A percentile compares a stretch with the other conserved stretches of the same genome.
phyloP scores from a whole-genome alignment of 2,113 vertebrate species.

The Vanacampus margaritifer region DNA sequence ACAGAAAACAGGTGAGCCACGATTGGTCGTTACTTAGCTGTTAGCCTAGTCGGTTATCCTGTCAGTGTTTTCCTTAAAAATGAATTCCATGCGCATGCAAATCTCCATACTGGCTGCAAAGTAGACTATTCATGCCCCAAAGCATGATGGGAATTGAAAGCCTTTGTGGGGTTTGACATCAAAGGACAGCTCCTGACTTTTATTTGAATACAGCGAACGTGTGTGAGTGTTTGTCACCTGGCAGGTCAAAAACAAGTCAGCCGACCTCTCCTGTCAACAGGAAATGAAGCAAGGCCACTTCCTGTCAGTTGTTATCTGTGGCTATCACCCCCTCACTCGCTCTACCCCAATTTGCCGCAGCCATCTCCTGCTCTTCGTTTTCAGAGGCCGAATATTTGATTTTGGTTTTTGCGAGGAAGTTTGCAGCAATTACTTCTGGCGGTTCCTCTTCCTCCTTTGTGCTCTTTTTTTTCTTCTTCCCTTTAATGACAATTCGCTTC shows the following conservation, averaged over 20 bases:
- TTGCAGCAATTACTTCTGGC: background rate
- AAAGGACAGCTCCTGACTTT: slow-evolving; percentile 17
- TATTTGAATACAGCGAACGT: background rate
- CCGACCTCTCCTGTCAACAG: slow-evolving; percentile 40
- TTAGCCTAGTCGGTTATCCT: no score
- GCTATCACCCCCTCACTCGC: background rate
- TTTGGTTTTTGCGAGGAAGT: background rate
- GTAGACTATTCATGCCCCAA: slow-evolving; percentile 20
- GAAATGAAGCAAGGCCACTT: slow-evolving; percentile 58
- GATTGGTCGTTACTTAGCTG: no score
- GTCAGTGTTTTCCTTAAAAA: no score
- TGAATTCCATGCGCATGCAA: background rate
- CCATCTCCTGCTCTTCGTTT: background rate
- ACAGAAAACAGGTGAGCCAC: no score
- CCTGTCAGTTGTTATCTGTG: slow-evolving; percentile 42
- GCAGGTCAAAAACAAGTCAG: background rate
- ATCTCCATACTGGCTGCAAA: slow-evolving; percentile 20
- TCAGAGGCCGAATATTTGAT: background rate
- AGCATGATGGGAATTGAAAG: slow-evolving; percentile 32
- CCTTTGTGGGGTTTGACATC: slow-evolving; percentile 17
- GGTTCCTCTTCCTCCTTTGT: background rate
- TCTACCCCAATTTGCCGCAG: background rate
- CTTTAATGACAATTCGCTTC: background rate
- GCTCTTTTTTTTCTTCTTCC: no score
- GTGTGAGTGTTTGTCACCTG: background rate